These are phyloP conservation scores for Tenebrosternarchus preto DNA, from an alignment of 2,113 vertebrate genomes.

Conservation along the genomic window DNA sequence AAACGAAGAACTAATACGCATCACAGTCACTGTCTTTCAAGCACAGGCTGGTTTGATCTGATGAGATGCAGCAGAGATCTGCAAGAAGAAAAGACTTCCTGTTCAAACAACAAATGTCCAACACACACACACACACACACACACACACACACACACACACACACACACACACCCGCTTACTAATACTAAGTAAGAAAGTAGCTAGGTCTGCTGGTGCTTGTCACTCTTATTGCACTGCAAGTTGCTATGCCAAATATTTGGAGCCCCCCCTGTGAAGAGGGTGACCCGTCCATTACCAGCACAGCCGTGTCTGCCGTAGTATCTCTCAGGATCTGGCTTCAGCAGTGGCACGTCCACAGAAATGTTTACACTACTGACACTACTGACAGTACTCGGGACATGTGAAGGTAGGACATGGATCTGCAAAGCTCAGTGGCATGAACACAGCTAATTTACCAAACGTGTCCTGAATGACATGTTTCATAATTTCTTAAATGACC, in stretches of 20 bases:
- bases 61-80: too few species aligned
- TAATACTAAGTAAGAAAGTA: constrained; percentile 74
- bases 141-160: constrained; percentile 4
- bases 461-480: background rate
- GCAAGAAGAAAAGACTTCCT: too few species aligned
- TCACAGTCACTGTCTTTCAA: too few species aligned
- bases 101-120: too few species aligned
- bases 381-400: constrained; percentile 70
- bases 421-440: constrained; percentile 5
- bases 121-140: too few species aligned
- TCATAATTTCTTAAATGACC: background rate
- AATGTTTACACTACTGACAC: constrained; percentile 39
- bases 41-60: too few species aligned
- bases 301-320: constrained; percentile 71
- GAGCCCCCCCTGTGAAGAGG: constrained; percentile 58
- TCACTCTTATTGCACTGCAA: constrained; percentile 77
- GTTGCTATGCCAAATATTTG: constrained; percentile 80
- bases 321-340: constrained; percentile 62
- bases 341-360: constrained; percentile 67
- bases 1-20: too few species aligned
- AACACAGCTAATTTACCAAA: background rate
- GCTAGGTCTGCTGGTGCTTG: constrained; percentile 78
- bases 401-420: constrained; percentile 76
- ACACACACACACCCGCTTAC: constrained; percentile 57
- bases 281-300: constrained; percentile 73